Percentiles rank a stretch among this genome's conserved stretches.
Evolutionary conservation across 1,140 invertebrate genomes (phyloP).

Genomic region (Drosophila orena): DNA sequence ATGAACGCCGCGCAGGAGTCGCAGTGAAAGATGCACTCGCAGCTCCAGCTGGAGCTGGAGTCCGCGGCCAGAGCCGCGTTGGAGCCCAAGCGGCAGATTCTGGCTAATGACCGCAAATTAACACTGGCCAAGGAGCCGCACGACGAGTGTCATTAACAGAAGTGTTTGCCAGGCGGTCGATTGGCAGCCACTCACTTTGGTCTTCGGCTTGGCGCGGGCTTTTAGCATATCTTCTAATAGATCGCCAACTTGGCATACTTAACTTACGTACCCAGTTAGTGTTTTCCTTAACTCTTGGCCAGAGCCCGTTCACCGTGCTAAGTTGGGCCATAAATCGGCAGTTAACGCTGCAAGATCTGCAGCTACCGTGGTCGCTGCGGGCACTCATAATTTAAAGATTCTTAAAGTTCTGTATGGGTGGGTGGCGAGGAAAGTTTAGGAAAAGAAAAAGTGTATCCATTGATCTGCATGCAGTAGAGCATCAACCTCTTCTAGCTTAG

Average conservation of each 20-base stretch:
- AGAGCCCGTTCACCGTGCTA: slow-evolving; percentile 30
- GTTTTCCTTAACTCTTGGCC: slow-evolving; percentile 35
- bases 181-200: slow-evolving; percentile 59
- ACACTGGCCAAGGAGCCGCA: slow-evolving; percentile 63
- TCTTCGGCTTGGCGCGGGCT: slow-evolving; percentile 40
- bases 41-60: neutral
- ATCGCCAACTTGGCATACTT: slow-evolving; percentile 70
- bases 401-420: neutral
- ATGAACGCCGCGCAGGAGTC: slow-evolving; percentile 60
- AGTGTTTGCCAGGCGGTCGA: slow-evolving; percentile 63
- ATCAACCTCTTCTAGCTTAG: no score
- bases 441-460: neutral
- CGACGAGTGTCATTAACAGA: slow-evolving; percentile 74
- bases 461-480: no score
- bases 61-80: no score
- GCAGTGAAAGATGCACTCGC: neutral
- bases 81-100: slow-evolving; percentile 32
- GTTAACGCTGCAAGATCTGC: slow-evolving; percentile 28
- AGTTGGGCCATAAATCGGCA: slow-evolving; percentile 56
- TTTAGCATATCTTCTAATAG: slow-evolving; percentile 80
- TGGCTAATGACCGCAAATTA: slow-evolving; percentile 79
- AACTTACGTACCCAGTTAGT: slow-evolving; percentile 48
- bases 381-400: slow-evolving; percentile 48
- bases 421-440: neutral
- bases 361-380: slow-evolving; percentile 20